These are phyloP conservation scores for Frieseomelitta varia DNA, from an alignment of 1,140 invertebrate genomes.

Conservation along the genomic window DNA sequence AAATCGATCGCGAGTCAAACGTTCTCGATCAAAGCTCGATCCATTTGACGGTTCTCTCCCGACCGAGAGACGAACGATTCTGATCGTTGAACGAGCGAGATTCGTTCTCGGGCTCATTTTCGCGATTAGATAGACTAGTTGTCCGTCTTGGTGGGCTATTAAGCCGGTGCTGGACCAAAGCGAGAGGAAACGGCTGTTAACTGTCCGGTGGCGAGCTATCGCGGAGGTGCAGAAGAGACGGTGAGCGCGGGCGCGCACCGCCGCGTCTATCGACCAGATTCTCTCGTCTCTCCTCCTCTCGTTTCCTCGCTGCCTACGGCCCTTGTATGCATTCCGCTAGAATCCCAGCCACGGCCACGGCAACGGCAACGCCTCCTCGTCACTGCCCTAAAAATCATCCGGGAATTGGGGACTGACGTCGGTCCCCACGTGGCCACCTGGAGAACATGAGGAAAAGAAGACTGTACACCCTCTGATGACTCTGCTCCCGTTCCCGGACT, in stretches of 20 bases:
- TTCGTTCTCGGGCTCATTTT: too few relatives aligned
- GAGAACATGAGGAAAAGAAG: conserved; percentile 22
- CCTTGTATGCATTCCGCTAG: conserved; percentile 27
- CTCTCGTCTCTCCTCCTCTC: conserved; percentile 62
- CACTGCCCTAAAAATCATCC: conserved; percentile 39
- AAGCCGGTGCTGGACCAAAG: conserved; percentile 11
- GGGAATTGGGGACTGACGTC: conserved; percentile 32
- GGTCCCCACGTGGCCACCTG: conserved; percentile 21
- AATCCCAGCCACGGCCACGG: conserved; percentile 45
- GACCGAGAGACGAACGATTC: too few relatives aligned
- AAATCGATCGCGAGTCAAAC: too few relatives aligned
- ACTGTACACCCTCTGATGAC: neutral
- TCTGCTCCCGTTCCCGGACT: too few relatives aligned
- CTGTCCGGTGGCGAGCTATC: neutral
- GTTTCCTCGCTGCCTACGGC: conserved; percentile 16
- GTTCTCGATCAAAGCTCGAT: too few relatives aligned
- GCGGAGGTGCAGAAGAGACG: neutral
- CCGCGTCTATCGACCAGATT: conserved; percentile 68
- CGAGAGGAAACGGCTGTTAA: conserved; percentile 31
- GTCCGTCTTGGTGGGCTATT: neutral
- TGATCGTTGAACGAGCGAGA: too few relatives aligned
- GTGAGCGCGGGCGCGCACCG: conserved; percentile 42
- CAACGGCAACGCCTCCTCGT: conserved; percentile 56
- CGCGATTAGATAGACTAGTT: neutral
- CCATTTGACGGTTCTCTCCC: too few relatives aligned